These are phyloP conservation scores for Neodontobutis hainanensis DNA, from an alignment of 2,113 vertebrate species.

Conservation along the genomic window DNA sequence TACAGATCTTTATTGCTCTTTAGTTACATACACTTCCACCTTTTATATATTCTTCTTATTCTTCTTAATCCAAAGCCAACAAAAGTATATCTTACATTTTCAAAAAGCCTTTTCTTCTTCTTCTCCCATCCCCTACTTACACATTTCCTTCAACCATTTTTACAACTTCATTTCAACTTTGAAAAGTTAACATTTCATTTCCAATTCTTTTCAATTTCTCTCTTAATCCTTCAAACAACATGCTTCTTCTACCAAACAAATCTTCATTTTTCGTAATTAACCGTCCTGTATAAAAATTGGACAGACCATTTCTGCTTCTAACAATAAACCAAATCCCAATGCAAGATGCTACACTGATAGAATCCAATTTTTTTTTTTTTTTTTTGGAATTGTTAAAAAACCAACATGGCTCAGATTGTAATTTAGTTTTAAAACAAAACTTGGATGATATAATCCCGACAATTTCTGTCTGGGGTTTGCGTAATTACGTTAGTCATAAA, in stretches of 20 bases:
- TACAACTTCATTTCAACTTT: background rate
- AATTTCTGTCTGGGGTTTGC: background rate
- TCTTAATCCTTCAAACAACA: slow-evolving; percentile 54
- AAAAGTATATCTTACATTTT: slow-evolving; percentile 36
- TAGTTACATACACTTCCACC: slow-evolving; percentile 64
- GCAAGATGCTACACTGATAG: slow-evolving; percentile 77
- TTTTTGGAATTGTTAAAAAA: slow-evolving; percentile 58
- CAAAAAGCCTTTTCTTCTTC: slow-evolving; percentile 40
- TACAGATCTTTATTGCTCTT: slow-evolving; percentile 81
- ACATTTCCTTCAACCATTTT: slow-evolving; percentile 17
- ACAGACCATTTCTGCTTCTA: slow-evolving; percentile 25
- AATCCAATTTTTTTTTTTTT: slow-evolving; percentile 19
- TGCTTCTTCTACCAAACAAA: slow-evolving; percentile 26
- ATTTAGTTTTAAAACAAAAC: slow-evolving; percentile 42
- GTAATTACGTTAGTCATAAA: slow-evolving; percentile 40
- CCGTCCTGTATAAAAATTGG: slow-evolving; percentile 14
- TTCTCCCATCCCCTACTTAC: slow-evolving; percentile 63
- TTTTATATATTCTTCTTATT: slow-evolving; percentile 26
- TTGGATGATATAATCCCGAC: slow-evolving; percentile 21
- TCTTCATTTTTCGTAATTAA: background rate
- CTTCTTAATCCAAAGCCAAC: slow-evolving; percentile 17
- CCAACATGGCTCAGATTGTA: slow-evolving; percentile 79
- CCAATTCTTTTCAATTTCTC: slow-evolving; percentile 38
- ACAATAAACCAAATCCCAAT: slow-evolving; percentile 63
- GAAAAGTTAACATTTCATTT: slow-evolving; percentile 10